Evolutionary conservation across 2,888 invertebrate genomes (phyloP).

Genomic region (Lordiphosa fenestrarum): DNA sequence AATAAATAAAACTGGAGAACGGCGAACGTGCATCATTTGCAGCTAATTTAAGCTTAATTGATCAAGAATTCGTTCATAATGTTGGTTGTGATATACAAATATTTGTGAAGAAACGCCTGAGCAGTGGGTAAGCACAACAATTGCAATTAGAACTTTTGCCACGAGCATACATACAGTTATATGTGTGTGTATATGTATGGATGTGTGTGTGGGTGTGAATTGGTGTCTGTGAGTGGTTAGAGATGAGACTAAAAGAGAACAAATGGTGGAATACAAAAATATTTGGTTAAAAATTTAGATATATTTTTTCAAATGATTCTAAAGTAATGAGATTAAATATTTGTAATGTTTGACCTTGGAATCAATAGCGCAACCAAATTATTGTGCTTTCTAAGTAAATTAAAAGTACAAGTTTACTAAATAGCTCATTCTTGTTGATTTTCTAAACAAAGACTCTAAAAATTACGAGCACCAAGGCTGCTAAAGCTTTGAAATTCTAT

Average conservation of each 20-base stretch:
- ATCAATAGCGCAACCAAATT: too few relatives aligned
- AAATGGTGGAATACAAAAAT: background rate
- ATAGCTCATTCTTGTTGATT: too few relatives aligned
- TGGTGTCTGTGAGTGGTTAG: conserved; percentile 18
- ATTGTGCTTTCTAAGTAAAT: too few relatives aligned
- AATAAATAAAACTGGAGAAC: conserved; percentile 64
- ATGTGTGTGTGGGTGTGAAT: conserved; percentile 19
- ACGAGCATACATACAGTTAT: conserved; percentile 35
- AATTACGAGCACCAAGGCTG: too few relatives aligned
- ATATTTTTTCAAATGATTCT: too few relatives aligned
- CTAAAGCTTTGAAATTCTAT: too few relatives aligned
- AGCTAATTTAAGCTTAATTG: conserved; percentile 76
- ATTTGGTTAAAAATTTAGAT: too few relatives aligned
- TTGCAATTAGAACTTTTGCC: conserved; percentile 46
- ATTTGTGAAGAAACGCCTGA: conserved; percentile 75
- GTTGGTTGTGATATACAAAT: conserved; percentile 79
- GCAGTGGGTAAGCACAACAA: conserved; percentile 74
- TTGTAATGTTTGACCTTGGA: too few relatives aligned
- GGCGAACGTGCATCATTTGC: conserved; percentile 61
- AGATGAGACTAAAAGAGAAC: conserved; percentile 14
- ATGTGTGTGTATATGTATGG: too few relatives aligned
- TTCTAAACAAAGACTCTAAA: too few relatives aligned
- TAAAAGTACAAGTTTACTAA: too few relatives aligned
- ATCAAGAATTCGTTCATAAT: conserved; percentile 80
- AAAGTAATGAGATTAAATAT: too few relatives aligned